Evolutionary conservation across 2,888 invertebrate genomes (phyloP).

Genomic region (Aromia moschata): DNA sequence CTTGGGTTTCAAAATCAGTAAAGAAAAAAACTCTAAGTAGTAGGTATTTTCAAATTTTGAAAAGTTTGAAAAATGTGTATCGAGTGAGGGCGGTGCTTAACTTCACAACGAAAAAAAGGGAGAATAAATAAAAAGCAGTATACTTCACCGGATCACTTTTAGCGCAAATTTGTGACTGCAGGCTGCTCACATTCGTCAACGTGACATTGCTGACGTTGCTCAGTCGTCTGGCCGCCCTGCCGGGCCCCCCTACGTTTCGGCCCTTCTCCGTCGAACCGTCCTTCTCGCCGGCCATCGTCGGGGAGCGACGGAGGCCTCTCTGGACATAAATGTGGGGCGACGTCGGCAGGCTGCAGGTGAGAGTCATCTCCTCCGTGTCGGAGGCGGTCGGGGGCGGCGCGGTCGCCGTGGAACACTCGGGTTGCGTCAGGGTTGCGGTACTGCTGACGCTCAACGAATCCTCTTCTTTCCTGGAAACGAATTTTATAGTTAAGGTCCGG

Average conservation of each 20-base stretch:
- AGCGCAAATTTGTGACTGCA: conserved; percentile 53
- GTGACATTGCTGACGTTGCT: conserved; percentile 69
- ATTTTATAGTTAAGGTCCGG: too few species aligned
- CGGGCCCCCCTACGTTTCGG: background rate
- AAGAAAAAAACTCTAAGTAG: too few species aligned
- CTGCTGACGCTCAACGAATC: conserved; percentile 57
- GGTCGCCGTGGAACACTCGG: conserved; percentile 44
- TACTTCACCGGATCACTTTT: conserved; percentile 62
- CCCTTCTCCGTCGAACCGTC: conserved; percentile 29
- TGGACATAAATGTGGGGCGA: conserved; percentile 46
- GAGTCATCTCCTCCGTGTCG: conserved; percentile 51
- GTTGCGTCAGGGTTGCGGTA: conserved; percentile 59
- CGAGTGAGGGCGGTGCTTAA: too few species aligned
- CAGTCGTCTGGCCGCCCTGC: conserved; percentile 54
- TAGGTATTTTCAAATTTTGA: too few species aligned
- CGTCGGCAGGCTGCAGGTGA: conserved; percentile 51
- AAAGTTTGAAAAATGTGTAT: too few species aligned
- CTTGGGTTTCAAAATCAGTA: too few species aligned
- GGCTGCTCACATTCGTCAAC: conserved; percentile 73
- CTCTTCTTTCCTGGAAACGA: conserved; percentile 53
- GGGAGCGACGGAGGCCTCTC: conserved; percentile 36
- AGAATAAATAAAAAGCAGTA: conserved; percentile 40
- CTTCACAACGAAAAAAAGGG: too few species aligned
- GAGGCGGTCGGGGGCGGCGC: conserved; percentile 43
- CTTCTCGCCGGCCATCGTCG: conserved; percentile 49